phyloP scores from a whole-genome alignment of 2,797 vertebrate species.

The Pangasius larnaudii region DNA sequence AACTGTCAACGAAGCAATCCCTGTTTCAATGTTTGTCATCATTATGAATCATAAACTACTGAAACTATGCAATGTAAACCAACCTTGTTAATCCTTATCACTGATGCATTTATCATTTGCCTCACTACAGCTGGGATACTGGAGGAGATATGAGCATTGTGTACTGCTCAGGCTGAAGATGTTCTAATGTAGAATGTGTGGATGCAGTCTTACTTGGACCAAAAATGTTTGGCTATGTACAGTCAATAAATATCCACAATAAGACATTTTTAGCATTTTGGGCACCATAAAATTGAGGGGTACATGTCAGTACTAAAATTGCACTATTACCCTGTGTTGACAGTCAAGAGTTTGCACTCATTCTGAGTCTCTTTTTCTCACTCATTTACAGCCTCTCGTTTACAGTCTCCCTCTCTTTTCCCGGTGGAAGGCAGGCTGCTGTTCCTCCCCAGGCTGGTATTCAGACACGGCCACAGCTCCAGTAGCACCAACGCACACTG shows the following conservation, averaged over 20 bases:
- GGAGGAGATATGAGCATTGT: not conserved
- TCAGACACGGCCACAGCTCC: conserved; percentile 73
- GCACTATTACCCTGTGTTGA: not conserved
- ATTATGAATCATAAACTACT: conserved; percentile 55
- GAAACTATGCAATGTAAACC: conserved; percentile 43
- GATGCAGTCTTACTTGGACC: not conserved
- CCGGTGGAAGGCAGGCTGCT: conserved; percentile 49
- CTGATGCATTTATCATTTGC: conserved; percentile 27
- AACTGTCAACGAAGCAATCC: conserved; percentile 46
- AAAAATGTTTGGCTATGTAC: not conserved
- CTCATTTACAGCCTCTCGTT: conserved; percentile 6
- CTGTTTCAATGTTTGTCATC: conserved; percentile 52
- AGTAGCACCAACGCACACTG: conserved; percentile 48
- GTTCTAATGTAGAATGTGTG: not conserved
- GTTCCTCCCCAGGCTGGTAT: conserved; percentile 75
- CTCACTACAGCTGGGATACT: not conserved
- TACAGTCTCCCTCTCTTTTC: not conserved
- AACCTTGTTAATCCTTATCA: conserved; percentile 34
- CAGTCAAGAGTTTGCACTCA: conserved; percentile 2
- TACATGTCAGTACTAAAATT: not conserved
- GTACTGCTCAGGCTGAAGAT: not conserved
- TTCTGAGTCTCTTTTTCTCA: conserved; percentile 15
- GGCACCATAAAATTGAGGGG: not conserved
- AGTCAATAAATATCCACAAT: not conserved
- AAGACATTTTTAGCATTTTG: not conserved